Base-by-base conservation (phyloP, 37 sponge, comb jelly and placozoan genomes). In the Eunapius fragilis region DNA sequence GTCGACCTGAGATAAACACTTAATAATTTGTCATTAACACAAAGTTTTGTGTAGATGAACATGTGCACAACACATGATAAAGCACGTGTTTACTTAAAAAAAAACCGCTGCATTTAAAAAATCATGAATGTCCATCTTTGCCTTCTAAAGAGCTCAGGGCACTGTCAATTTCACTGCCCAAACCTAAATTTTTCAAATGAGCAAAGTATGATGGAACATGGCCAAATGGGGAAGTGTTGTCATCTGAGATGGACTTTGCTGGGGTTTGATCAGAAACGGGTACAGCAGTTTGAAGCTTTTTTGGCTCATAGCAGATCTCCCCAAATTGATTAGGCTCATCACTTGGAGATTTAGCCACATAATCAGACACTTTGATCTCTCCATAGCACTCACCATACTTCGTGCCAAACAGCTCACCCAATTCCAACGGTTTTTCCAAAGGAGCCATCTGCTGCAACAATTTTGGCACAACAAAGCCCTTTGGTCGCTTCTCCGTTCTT, bases 91-190 rank as follows among this genome's bases (percentile, higher is more conserved):
- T 13, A 19, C 82, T 82, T 17, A 88, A 71, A 49, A 83, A 77
- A 41, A 88, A 88, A 25, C 6, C 14, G 58, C 58, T 58, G 58
- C 58, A 58, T 58, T 41, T 41, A 13, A 58, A 58, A 58, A 58
- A 58, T 58, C 58, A 58, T 58, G 58, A 58, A 17, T 58, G 58
- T 58, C 58, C 58, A 58, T 17, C 58, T 58, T 58, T 58, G 14
- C 58, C 58, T 58, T 58, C 58, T 58, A 91, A 76, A 25, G 88
- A 83, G 9, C 92, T 69, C 67, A 91, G 84, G 0, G 92, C 92
- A 91, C 92, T 91, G 25, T 91, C 92, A 75, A 91, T 91, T 45
- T 78, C 91, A 67, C 68, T 79, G 37, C 70, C 80, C 75, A 69
- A 35, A 22, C 76, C 33, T 12, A 71, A 86, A 19, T 83, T 38